Base-by-base conservation (phyloP, 2,113 vertebrate species). In the Labeo rohita region DNA sequence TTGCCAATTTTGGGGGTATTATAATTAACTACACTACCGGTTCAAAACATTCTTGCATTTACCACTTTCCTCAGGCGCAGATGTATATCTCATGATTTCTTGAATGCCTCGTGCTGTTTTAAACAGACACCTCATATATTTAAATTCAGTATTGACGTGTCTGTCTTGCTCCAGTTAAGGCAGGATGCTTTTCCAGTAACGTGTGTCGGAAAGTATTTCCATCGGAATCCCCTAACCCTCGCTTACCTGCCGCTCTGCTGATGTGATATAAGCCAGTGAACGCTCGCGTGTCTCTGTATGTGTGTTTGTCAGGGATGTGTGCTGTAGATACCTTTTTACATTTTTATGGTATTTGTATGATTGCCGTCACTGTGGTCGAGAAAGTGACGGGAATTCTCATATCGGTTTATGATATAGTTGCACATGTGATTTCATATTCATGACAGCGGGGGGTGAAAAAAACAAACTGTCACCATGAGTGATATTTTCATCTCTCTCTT, bases 111-210 rank as follows among this genome's bases (percentile, higher is more conserved):
- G 36, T 45, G 11, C 36, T 3, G 54, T 80, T 61, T 80, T 10
- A 45, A 56, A 34, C 23, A 13, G 76, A 21, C 76, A 61, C 77
- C 34, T 61, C 54, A n/a, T 79, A 79, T 59, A 61, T 15, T 80
- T 63, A 4, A 45, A 43, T 80, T 21, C 39, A 45, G 56, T n/a
- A 45, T 63, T 63, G 77, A 63, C 56, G 4, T 80, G 56, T 80
- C 36, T 3, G 36, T 36, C n/a, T 45, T 65, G 72, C 83, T 84
- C 54, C 15, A 76, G 54, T 73, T 75, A 76, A 73, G 70, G 45
- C 70, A n/a, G 70, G 73, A 80, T 45, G n/a, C 18, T 28, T 85
- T 85, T 85, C 59, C 45, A 77, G 73, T 49, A 85, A 85, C 43
- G 45, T 23, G 73, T 52, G 45, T 85, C 21, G 73, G 73, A 85